These are phyloP conservation scores for Megaceryle maxima DNA, from an alignment of 2,113 vertebrate species.

Conservation along the genomic window DNA sequence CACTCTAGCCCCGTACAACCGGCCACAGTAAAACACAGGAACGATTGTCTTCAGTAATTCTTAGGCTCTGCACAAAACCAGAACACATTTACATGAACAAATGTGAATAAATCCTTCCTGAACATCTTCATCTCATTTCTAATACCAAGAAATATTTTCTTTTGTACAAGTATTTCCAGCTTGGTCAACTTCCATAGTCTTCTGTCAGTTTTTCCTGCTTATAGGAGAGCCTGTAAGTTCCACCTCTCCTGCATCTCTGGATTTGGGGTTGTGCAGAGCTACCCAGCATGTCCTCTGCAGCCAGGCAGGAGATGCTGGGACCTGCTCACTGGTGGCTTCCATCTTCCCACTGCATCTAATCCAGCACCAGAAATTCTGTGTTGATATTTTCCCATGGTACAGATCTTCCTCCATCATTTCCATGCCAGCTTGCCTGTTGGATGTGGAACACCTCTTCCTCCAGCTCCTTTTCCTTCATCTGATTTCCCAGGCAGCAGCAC, in stretches of 20 bases:
- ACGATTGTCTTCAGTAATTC: background rate
- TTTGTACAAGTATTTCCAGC: background rate
- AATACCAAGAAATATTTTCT: background rate
- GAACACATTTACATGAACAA: fast-evolving
- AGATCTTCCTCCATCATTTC: background rate
- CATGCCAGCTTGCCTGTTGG: background rate
- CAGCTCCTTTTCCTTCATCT: background rate
- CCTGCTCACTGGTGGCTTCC: background rate
- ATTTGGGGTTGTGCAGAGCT: background rate
- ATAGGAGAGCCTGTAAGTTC: background rate
- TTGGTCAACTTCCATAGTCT: background rate
- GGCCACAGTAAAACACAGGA: background rate
- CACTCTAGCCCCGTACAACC: background rate
- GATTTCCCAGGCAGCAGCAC: background rate
- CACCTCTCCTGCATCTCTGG: background rate
- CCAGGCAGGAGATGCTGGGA: background rate
- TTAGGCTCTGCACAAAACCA: background rate
- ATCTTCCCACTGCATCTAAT: background rate
- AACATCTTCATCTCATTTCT: background rate
- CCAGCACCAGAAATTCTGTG: background rate
- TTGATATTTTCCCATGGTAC: background rate
- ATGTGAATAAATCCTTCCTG: background rate
- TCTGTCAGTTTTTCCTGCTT: background rate
- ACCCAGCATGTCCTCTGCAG: too few species aligned
- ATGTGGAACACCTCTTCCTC: background rate